These are phyloP conservation scores for Metellina segmentata DNA, from an alignment of 2,888 invertebrate species.

Conservation along the genomic window DNA sequence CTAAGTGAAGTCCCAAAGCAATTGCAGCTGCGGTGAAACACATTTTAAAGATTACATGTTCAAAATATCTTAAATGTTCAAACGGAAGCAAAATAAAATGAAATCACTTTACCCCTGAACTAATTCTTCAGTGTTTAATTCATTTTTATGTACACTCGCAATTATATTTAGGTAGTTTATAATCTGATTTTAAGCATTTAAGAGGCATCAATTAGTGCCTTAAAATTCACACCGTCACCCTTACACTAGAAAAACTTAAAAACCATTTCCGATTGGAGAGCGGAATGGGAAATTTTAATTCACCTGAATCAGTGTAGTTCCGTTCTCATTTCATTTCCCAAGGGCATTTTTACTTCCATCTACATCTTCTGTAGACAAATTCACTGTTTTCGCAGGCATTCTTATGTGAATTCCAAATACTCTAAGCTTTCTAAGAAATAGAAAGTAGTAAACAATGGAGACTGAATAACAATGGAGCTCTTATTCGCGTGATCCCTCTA, in stretches of 20 bases:
- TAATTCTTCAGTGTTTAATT: too few relatives aligned
- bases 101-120: too few relatives aligned
- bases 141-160: too few relatives aligned
- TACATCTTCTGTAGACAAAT: neutral
- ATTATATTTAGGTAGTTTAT: too few relatives aligned
- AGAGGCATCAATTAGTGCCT: neutral
- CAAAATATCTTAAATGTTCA: too few relatives aligned
- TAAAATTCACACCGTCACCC: neutral
- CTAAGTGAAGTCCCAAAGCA: too few relatives aligned
- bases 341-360: neutral
- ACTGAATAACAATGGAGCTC: conserved; percentile 4
- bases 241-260: neutral
- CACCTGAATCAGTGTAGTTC: neutral
- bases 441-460: neutral
- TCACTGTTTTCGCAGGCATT: neutral
- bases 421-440: neutral
- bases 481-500: neutral
- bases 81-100: too few relatives aligned
- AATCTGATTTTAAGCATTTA: neutral
- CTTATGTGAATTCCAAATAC: neutral
- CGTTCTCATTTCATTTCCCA: neutral
- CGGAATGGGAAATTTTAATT: neutral
- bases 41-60: too few relatives aligned
- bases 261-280: neutral
- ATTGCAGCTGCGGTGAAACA: too few relatives aligned